Base-by-base conservation (phyloP, 2,888 invertebrate species). In the Melangyna quadrimaculata region DNA sequence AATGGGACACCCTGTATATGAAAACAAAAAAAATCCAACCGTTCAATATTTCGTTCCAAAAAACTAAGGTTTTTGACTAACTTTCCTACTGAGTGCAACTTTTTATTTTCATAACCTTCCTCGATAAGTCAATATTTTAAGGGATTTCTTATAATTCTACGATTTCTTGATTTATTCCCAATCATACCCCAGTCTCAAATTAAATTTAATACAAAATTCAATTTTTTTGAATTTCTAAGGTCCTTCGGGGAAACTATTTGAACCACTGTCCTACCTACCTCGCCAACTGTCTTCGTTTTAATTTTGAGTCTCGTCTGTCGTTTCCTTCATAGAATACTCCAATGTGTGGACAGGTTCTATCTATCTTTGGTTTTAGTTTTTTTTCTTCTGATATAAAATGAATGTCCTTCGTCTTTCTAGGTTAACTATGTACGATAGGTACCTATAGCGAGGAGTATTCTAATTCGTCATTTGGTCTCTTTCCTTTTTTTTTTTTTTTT, bases 271-370 rank as follows among this genome's bases (percentile, higher is more conserved):
- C 2, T 0, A 0, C 5, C 7, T 9, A 3, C 5, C 55, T 8
- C 0, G 6, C 22, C n/a, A 29, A 55, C 8, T 32, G 59, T 22
- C 59, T 59, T 61, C 61, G 24, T 40, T 61, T 61, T 61, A 37
- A 61, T 37, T 40, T 61, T 40, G 40, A 40, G 40, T 40, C 61
- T 24, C 61, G 40, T 61, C 40, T 61, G 40, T 61, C 61, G n/a
- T 37, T 40, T 22, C 10, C 14, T 37, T 57, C 12, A 35, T n/a
- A 59, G 24, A 61, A 61, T 40, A 24, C n/a, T 17, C 40, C 40
- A 61, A 61, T 61, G 40, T 61, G 61, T 61, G 61, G 61, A 40
- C 27, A 61, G 61, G 40, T 61, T 40, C 61, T 27, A 61, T 61
- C 61, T 40, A 27, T 61, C 61, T 40, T 61, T 24, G 24, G 59